Percentiles rank a stretch among this genome's conserved stretches.
Conservation (phyloP, 2,113 vertebrate species). For the Meriones unguiculatus region DNA sequence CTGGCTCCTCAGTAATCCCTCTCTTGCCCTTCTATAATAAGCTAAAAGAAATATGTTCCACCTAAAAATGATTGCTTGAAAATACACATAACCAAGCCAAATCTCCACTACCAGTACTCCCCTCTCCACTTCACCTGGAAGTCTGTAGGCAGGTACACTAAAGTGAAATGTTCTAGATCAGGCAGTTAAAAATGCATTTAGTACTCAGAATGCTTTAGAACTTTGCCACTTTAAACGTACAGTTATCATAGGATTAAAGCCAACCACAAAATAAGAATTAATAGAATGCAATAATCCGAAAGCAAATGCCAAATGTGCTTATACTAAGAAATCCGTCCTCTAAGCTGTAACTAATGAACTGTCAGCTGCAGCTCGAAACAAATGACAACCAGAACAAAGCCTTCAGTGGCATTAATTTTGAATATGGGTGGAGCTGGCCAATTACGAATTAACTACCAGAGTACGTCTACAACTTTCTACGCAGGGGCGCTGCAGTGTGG, state of each 20-base stretch:
- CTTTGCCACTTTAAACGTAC: slow-evolving; percentile 47
- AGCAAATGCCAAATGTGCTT: slow-evolving; percentile 54
- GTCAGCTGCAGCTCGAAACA: slow-evolving; percentile 23
- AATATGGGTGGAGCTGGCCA: not conserved
- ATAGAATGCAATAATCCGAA: slow-evolving; percentile 46
- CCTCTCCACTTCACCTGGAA: slow-evolving; percentile 51
- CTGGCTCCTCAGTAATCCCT: slow-evolving; percentile 24
- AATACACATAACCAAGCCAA: slow-evolving; percentile 59
- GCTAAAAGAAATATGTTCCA: slow-evolving; percentile 33
- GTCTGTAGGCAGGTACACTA: not conserved
- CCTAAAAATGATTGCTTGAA: slow-evolving; percentile 55
- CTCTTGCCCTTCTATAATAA: slow-evolving; percentile 21
- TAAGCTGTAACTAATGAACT: slow-evolving; percentile 59
- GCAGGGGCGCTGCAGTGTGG: not conserved
- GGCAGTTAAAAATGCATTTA: slow-evolving; percentile 15
- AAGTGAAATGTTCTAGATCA: slow-evolving; percentile 38
- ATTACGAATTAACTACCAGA: not conserved
- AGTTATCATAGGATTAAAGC: slow-evolving; percentile 59
- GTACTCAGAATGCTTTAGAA: slow-evolving; percentile 47
- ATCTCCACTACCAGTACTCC: slow-evolving; percentile 48
- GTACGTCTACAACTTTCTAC: not conserved
- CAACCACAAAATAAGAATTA: slow-evolving; percentile 63
- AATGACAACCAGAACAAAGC: slow-evolving; percentile 54
- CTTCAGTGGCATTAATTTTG: slow-evolving; percentile 37
- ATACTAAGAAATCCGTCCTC: slow-evolving; percentile 45